A percentile compares a stretch with the other conserved stretches of the same genome.
phyloP scores from a whole-genome alignment of 2,797 vertebrate species.

The Epinephelus malabaricus region DNA sequence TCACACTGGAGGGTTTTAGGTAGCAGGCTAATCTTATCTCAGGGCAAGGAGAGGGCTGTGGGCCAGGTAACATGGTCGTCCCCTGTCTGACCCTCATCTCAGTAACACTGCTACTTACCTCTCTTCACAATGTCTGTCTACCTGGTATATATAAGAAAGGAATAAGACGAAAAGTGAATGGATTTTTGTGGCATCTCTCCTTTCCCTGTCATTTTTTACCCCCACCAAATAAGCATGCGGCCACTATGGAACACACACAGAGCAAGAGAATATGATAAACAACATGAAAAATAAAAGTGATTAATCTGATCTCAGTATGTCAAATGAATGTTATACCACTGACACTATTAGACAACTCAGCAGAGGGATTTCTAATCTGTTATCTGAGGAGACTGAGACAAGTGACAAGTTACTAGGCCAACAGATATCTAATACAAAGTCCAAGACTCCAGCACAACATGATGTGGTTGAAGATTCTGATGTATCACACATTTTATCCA shows the following conservation, averaged over 20 bases:
- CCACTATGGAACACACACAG: neutral
- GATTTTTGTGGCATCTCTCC: neutral
- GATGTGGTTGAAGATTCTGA: neutral
- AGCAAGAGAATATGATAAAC: neutral
- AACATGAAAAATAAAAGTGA: neutral
- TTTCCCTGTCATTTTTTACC: neutral
- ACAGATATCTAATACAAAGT: conserved; percentile 12
- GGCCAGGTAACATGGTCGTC: conserved; percentile 62
- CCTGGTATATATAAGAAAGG: conserved; percentile 6
- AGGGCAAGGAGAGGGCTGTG: conserved; percentile 58
- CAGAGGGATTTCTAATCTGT: conserved; percentile 51
- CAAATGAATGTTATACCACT: conserved; percentile 6
- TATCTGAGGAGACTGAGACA: conserved; percentile 41
- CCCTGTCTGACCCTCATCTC: conserved; percentile 49
- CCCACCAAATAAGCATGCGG: neutral
- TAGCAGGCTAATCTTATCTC: conserved; percentile 75
- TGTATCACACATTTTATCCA: neutral
- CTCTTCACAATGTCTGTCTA: conserved; percentile 4
- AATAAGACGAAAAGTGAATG: conserved; percentile 5
- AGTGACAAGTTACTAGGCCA: conserved; percentile 30
- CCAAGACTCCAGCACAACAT: neutral
- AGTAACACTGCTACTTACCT: conserved; percentile 11
- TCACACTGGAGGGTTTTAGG: conserved; percentile 72
- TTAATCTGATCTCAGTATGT: neutral
- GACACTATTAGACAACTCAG: conserved; percentile 8